These are phyloP conservation scores for Tetrapedia diversipes DNA, from an alignment of 2,888 invertebrate species.

Conservation along the genomic window DNA sequence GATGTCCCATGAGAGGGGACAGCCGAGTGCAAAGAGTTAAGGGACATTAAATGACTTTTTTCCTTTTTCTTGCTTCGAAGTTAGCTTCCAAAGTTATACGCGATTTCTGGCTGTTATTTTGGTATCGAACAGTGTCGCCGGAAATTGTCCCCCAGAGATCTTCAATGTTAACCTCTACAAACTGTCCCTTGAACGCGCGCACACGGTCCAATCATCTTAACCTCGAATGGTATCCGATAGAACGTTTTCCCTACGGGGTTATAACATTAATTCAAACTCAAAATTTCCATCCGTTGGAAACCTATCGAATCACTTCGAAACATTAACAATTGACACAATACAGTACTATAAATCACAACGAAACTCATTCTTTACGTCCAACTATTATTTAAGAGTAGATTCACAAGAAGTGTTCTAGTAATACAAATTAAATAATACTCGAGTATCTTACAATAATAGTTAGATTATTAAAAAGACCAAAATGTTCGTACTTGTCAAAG, in stretches of 20 bases:
- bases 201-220: conserved; percentile 51
- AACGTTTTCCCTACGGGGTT: conserved; percentile 17
- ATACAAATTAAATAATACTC: too few species aligned
- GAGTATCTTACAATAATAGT: too few species aligned
- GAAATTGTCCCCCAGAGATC: conserved; percentile 52
- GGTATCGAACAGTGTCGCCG: conserved; percentile 38
- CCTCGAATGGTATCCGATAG: conserved; percentile 14
- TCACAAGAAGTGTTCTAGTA: too few species aligned
- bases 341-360: neutral
- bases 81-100: conserved; percentile 39
- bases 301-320: conserved; percentile 8
- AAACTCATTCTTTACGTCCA: too few species aligned
- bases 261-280: conserved; percentile 17
- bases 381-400: too few species aligned
- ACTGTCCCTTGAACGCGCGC: conserved; percentile 35
- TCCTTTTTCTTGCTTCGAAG: neutral
- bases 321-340: neutral
- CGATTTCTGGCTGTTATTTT: conserved; percentile 50
- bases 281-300: conserved; percentile 27
- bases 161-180: conserved; percentile 51
- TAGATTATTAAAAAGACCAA: too few species aligned
- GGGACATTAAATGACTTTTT: neutral
- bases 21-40: too few species aligned
- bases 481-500: too few species aligned
- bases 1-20: too few species aligned